These are phyloP conservation scores for Accipiter cooperii DNA, from an alignment of 2,113 vertebrate genomes.

Conservation along the genomic window DNA sequence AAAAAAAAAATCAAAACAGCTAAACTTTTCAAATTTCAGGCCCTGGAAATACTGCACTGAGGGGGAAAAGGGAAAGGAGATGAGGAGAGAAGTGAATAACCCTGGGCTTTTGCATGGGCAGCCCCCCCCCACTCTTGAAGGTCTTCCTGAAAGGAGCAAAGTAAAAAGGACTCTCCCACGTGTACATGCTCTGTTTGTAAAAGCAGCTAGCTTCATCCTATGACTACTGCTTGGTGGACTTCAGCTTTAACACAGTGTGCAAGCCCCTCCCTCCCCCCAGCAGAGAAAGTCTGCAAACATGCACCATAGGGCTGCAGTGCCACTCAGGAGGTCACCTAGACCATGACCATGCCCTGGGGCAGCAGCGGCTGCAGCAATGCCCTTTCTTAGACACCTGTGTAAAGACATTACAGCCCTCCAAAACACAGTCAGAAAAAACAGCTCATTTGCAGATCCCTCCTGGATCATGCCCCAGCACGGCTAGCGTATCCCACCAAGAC, in stretches of 20 bases:
- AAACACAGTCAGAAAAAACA: background rate
- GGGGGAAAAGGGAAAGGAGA: background rate
- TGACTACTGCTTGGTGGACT: background rate
- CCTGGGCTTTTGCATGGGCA: background rate
- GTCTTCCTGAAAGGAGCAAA: background rate
- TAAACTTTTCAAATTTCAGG: background rate
- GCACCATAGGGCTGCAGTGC: background rate
- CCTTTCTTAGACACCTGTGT: background rate
- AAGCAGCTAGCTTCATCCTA: background rate
- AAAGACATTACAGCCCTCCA: background rate
- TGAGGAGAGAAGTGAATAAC: background rate
- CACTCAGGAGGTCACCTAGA: background rate
- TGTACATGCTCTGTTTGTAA: background rate
- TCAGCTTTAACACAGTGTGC: background rate
- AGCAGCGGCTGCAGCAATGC: background rate
- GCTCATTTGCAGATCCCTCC: background rate
- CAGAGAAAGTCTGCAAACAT: background rate
- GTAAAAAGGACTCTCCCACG: background rate
- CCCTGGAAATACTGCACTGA: background rate
- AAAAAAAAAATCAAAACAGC: background rate
- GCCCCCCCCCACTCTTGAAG: background rate
- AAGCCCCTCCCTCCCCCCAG: no score
- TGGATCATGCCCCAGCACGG: background rate
- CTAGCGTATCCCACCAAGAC: accelerated
- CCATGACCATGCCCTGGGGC: background rate